Evolutionary conservation across 2,888 invertebrate species (phyloP).

Genomic region (Enoplolaimus lenunculus): DNA sequence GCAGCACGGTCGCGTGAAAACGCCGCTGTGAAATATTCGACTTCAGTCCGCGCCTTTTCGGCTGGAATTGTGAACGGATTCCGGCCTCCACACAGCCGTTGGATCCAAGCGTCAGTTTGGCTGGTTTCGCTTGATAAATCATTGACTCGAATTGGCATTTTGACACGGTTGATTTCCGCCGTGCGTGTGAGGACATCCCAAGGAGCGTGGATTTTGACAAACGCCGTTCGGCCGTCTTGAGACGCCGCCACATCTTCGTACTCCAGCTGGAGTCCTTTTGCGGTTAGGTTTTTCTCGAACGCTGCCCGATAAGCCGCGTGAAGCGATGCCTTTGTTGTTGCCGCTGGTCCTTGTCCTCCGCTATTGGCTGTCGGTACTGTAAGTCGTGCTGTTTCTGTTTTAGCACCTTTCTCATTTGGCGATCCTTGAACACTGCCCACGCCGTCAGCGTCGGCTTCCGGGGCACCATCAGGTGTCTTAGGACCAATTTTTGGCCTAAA

Average conservation of each 20-base stretch:
- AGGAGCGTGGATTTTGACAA: slow-evolving; percentile 20
- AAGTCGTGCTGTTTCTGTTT: too few species aligned
- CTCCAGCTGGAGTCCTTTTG: slow-evolving; percentile 22
- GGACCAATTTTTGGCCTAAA: neutral
- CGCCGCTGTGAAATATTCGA: slow-evolving; percentile 60
- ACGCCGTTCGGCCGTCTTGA: slow-evolving; percentile 17
- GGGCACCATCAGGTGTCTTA: neutral
- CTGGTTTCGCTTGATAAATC: neutral
- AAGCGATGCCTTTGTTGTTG: neutral
- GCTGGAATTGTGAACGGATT: slow-evolving; percentile 5
- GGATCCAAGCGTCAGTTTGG: neutral
- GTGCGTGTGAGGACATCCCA: slow-evolving; percentile 18
- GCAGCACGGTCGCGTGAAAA: slow-evolving; percentile 53
- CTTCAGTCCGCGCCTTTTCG: slow-evolving; percentile 44
- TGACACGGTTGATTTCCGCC: slow-evolving; percentile 20
- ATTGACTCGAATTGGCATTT: slow-evolving; percentile 19
- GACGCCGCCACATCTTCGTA: slow-evolving; percentile 16
- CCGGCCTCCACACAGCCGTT: neutral
- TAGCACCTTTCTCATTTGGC: neutral
- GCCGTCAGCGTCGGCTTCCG: neutral
- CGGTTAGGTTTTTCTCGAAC: slow-evolving; percentile 19
- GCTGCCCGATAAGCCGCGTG: slow-evolving; percentile 15
- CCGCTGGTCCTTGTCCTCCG: too few species aligned
- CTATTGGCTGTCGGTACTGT: too few species aligned
- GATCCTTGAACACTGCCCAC: neutral